Percentiles rank a stretch among this genome's conserved stretches.
Evolutionary conservation across 2,888 invertebrate genomes (phyloP).

Genomic region (Polydrusus pterygomalis): DNA sequence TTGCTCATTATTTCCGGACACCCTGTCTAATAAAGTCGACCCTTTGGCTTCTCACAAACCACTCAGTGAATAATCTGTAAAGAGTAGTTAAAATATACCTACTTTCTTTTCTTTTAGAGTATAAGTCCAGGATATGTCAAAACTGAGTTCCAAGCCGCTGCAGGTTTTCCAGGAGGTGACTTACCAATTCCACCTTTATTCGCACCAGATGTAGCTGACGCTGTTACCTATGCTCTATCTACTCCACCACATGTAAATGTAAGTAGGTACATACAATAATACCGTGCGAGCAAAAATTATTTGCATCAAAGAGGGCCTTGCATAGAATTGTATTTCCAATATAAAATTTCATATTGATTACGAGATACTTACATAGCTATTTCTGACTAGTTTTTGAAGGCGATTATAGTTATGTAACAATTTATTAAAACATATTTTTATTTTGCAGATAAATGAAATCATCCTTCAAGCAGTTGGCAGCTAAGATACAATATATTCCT

Average conservation of each 20-base stretch:
- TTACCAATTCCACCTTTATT: constrained; percentile 31
- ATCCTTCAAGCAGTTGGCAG: constrained; percentile 19
- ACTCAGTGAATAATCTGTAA: no score
- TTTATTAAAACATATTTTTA: constrained; percentile 28
- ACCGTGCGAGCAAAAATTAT: no score
- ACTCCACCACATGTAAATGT: constrained; percentile 63
- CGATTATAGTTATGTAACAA: no score
- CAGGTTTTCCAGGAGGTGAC: not conserved
- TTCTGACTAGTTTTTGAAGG: no score
- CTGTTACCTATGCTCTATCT: constrained; percentile 59
- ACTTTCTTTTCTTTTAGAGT: constrained; percentile 41
- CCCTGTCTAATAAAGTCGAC: no score
- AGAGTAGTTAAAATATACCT: not conserved
- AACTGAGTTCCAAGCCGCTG: constrained; percentile 36
- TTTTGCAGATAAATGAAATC: constrained; percentile 22
- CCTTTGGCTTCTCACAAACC: no score
- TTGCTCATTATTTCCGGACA: no score
- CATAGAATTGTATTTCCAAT: no score
- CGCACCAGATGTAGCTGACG: constrained; percentile 59
- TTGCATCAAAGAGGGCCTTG: no score
- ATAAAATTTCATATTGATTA: no score
- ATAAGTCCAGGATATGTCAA: constrained; percentile 46
- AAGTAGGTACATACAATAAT: constrained; percentile 45
- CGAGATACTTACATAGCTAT: no score
- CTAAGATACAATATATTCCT: not conserved